Percentiles rank a stretch among this genome's conserved stretches.
Conservation (phyloP, 1,140 invertebrate species). For the Anthonomus grandis region DNA sequence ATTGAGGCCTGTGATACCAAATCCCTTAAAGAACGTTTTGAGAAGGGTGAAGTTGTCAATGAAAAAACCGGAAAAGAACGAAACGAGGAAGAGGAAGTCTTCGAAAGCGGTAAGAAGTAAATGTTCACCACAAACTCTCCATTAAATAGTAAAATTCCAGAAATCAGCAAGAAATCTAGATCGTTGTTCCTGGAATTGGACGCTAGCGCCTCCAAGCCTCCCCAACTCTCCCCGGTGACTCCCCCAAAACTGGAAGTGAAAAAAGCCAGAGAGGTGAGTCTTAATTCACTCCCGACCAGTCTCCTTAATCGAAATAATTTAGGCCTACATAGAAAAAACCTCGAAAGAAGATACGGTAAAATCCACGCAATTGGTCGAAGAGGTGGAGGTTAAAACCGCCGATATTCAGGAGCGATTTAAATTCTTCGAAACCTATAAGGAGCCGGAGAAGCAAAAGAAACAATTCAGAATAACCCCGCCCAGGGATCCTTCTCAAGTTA, state of each 20-base stretch:
- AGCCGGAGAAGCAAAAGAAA: slow-evolving; percentile 66
- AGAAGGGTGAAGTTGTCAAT: slow-evolving; percentile 70
- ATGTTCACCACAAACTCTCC: slow-evolving; percentile 4
- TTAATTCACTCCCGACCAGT: neutral
- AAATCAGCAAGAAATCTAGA: slow-evolving; percentile 81
- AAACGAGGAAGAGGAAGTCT: slow-evolving; percentile 64
- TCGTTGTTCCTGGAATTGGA: slow-evolving; percentile 83
- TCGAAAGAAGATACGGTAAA: slow-evolving; percentile 70
- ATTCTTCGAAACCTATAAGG: slow-evolving; percentile 86
- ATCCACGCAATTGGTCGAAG: slow-evolving; percentile 62
- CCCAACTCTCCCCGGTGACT: slow-evolving; percentile 48
- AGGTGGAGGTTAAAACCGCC: slow-evolving; percentile 73
- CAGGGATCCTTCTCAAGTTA: slow-evolving; percentile 56
- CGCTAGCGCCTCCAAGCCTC: slow-evolving; percentile 56
- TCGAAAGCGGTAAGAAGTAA: slow-evolving; percentile 72
- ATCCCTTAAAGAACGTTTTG: slow-evolving; percentile 77
- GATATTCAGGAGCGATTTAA: slow-evolving; percentile 83
- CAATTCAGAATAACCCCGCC: slow-evolving; percentile 84
- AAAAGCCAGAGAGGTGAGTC: slow-evolving; percentile 42
- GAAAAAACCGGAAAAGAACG: slow-evolving; percentile 56
- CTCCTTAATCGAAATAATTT: slow-evolving; percentile 10
- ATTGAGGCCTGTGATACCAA: slow-evolving; percentile 61
- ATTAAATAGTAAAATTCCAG: slow-evolving; percentile 57
- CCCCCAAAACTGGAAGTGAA: slow-evolving; percentile 46
- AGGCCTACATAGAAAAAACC: slow-evolving; percentile 56